phyloP scores from a whole-genome alignment of 2,888 invertebrate species.

The Drosophila nr. perissopoda region DNA sequence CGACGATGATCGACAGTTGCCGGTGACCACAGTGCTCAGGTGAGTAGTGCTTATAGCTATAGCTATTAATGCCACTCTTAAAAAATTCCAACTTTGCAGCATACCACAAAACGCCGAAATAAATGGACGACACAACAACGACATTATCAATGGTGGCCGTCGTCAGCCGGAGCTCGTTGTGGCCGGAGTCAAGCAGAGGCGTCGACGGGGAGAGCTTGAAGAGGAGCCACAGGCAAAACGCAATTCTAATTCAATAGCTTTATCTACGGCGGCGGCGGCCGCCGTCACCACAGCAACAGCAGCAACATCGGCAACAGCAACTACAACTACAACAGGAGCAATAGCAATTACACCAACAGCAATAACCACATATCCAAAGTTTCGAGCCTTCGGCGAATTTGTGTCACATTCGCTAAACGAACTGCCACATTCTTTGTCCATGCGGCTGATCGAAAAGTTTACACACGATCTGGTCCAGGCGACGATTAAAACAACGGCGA shows the following conservation, averaged over 20 bases:
- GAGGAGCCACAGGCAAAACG: slow-evolving; percentile 19
- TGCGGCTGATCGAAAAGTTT: slow-evolving; percentile 83
- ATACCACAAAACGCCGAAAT: slow-evolving; percentile 29
- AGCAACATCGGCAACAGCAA: slow-evolving; percentile 5
- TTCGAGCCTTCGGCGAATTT: slow-evolving; percentile 84
- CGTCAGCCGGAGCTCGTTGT: slow-evolving; percentile 50
- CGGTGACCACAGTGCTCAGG: slow-evolving; percentile 65
- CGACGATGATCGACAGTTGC: slow-evolving; percentile 62
- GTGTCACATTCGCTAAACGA: slow-evolving; percentile 82
- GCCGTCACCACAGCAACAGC: background rate
- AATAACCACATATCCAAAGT: slow-evolving; percentile 52
- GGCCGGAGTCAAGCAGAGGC: slow-evolving; percentile 42
- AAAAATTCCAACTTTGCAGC: slow-evolving; percentile 17
- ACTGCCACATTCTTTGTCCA: slow-evolving; percentile 78
- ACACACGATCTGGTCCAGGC: slow-evolving; percentile 83
- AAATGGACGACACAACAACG: slow-evolving; percentile 31
- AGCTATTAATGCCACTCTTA: background rate
- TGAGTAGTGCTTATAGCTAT: slow-evolving; percentile 21
- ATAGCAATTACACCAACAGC: slow-evolving; percentile 7
- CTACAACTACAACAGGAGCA: slow-evolving; percentile 4
- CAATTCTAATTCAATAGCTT: background rate
- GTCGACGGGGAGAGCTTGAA: slow-evolving; percentile 5
- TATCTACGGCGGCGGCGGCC: slow-evolving; percentile 1
- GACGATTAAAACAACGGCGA: slow-evolving; percentile 51
- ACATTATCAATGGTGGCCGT: slow-evolving; percentile 48